These are phyloP conservation scores for Bos taurus DNA, from an alignment of 2,113 vertebrate genomes.

Conservation along the genomic window ARS-UCD2.0 NC_037338.1:90460001-90460500, in stretches of 20 bases:
- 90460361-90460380: no score
- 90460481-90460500: neutral
- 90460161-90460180: neutral
- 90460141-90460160: neutral
- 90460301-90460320: rapidly evolving
- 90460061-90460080: neutral
- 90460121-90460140: neutral
- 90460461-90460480: neutral
- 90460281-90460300: neutral
- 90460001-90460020: neutral
- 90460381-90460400: neutral
- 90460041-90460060: rapidly evolving
- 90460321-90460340: neutral
- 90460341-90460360: neutral
- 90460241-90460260: neutral
- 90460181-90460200: neutral
- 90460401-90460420: neutral
- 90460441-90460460: neutral
- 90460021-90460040: neutral
- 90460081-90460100: neutral
- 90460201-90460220: rapidly evolving
- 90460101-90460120: neutral
- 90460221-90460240: rapidly evolving
- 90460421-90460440: neutral
- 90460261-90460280: neutral